Evolutionary conservation across 2,113 vertebrate genomes (phyloP), one percentile per base, ranked within the genome.

Genomic region (Hyperopisus bebe): DNA sequence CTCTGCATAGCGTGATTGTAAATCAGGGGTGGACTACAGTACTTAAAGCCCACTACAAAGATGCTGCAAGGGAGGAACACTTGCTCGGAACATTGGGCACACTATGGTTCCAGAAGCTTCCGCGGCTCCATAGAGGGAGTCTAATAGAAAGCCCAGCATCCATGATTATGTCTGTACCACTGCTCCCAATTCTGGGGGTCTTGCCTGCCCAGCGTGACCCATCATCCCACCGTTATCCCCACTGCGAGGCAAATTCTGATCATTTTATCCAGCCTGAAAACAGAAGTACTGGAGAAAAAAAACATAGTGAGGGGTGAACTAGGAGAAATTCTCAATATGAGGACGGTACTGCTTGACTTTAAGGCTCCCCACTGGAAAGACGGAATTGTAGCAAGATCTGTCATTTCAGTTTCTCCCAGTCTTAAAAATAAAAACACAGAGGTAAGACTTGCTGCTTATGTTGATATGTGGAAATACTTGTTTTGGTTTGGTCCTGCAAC

Each of bases 131-230:
- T 46, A 51, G 48, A 86, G 85, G n/a, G n/a, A 19, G 48, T 51
- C 24, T 86, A 51, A 86, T 86, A 47, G 85, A 53, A 51, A 86
- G 48, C 82, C 42, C 44, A 47, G 82, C 82, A n/a, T 24, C 82
- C 82, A n/a, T 46, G 46, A 51, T 86, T 86, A 86, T 31, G 85
- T 86, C 46, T 86, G 48, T 86, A 86, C 48, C 48, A 86, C n/a
- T 51, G 85, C 47, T 35, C 85, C 10, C 85, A 17, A 46, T 86
- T 86, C 48, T 6, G 24, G 10, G 48, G 85, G 85, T 11, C 13
- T 27, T 44, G 44, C 82, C 82, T 3, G 8, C 82, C 27, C 82
- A 85, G 82, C 48, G n/a, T 51, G 48, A 35, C n/a, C 15, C 39
- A 50, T 86, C 48, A 47, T n/a, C 85, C 48, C n/a, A 51, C 48